Conservation (phyloP, 2,888 invertebrate species). For the Xestobium rufovillosum region DNA sequence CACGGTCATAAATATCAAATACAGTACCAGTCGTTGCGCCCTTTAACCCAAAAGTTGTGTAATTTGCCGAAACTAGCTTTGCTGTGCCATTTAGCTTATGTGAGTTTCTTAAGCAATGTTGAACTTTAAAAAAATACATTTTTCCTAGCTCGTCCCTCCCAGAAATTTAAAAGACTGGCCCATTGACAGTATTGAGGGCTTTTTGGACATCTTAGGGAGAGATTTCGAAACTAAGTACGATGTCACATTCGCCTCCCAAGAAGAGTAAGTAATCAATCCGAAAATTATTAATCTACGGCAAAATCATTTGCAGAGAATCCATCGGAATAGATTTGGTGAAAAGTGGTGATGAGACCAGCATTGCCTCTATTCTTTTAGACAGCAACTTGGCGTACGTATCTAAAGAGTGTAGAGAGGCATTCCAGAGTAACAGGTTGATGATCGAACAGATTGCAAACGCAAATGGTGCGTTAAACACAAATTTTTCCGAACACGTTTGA, state of each 20-base stretch:
- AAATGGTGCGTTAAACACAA: conserved; percentile 1
- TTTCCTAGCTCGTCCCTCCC: conserved; percentile 28
- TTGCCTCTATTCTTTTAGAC: background rate
- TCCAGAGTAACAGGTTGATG: background rate
- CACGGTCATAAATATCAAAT: conserved; percentile 24
- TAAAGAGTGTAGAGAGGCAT: background rate
- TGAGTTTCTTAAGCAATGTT: conserved; percentile 5
- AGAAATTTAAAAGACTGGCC: conserved; percentile 28
- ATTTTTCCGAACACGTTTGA: too few species aligned
- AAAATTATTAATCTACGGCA: background rate
- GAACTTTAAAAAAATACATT: background rate
- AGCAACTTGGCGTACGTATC: background rate
- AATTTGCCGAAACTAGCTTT: conserved; percentile 26
- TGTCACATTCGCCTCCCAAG: conserved; percentile 2
- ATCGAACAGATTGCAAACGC: background rate
- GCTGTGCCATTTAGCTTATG: conserved; percentile 26
- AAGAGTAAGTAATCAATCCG: conserved; percentile 11
- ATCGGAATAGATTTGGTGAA: background rate
- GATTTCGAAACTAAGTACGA: background rate
- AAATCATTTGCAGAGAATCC: background rate
- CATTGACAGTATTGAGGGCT: conserved; percentile 16
- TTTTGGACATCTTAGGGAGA: conserved; percentile 20
- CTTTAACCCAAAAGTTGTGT: conserved; percentile 21
- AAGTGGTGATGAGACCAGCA: background rate
- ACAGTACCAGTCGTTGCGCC: conserved; percentile 23